These are phyloP conservation scores for Pelagia noctiluca DNA, from an alignment of 30 jellyfish, hydroid and myxozoan species.

Conservation along the genomic window DNA sequence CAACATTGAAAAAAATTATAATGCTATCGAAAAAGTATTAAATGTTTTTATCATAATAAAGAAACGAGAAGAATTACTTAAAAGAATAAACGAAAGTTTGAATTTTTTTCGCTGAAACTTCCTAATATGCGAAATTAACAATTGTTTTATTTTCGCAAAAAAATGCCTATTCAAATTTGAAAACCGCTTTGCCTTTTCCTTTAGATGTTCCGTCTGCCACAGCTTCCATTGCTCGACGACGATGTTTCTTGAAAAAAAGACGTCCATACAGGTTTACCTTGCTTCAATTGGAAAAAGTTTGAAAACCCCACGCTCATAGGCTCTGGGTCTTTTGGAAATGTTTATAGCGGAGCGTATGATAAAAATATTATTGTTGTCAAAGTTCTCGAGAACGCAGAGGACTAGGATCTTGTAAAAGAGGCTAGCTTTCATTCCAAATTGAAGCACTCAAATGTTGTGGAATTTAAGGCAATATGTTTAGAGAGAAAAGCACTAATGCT, in stretches of 20 bases:
- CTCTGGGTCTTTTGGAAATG: background rate
- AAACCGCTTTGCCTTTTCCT: no score
- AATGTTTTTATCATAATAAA: no score
- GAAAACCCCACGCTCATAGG: background rate
- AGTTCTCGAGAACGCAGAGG: background rate
- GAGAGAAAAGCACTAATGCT: constrained; percentile 9
- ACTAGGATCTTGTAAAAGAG: background rate
- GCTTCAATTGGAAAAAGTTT: background rate
- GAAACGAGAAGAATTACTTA: no score
- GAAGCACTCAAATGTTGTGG: background rate
- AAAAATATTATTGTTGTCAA: background rate
- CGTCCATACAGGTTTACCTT: background rate
- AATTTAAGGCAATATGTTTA: background rate
- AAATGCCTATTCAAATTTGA: no score
- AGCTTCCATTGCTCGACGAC: background rate
- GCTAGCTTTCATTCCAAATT: background rate
- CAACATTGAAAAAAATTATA: no score
- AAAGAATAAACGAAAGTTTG: no score
- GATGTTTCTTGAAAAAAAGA: background rate
- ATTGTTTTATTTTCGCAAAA: no score
- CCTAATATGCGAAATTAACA: no score
- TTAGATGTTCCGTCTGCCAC: background rate
- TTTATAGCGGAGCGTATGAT: background rate
- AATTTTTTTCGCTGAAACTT: no score
- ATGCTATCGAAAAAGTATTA: no score